Evolutionary conservation across 2,797 vertebrate species (phyloP).

Genomic region (Anabacerthia variegaticeps): DNA sequence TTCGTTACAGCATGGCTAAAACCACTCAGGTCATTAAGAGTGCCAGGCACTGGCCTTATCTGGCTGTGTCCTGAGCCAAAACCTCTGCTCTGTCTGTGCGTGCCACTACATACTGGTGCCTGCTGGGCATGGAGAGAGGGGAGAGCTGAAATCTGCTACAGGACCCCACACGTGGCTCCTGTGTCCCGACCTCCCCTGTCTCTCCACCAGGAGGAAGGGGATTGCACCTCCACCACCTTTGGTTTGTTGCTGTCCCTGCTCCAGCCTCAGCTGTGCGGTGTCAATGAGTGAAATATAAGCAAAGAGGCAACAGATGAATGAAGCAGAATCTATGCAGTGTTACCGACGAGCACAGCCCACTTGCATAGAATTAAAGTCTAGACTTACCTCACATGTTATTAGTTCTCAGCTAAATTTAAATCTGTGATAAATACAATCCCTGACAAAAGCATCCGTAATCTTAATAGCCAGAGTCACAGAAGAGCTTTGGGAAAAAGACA

Average conservation of each 20-base stretch:
- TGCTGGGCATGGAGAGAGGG: not conserved
- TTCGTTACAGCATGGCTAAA: conserved; percentile 53
- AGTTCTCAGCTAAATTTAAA: conserved; percentile 60
- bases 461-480: conserved; percentile 28
- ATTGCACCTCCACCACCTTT: not conserved
- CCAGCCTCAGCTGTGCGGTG: accelerated
- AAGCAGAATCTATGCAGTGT: not conserved
- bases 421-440: conserved; percentile 42
- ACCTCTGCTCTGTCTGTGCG: not conserved
- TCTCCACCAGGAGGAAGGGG: not conserved
- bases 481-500: conserved; percentile 39
- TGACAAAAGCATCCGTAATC: conserved; percentile 59
- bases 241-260: not conserved
- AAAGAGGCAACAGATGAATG: not conserved
- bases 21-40: conserved; percentile 52
- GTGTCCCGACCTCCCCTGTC: accelerated
- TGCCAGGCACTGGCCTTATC: conserved; percentile 8
- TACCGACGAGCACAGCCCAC: not conserved
- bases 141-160: accelerated
- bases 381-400: conserved; percentile 32
- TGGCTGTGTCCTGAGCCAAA: not conserved
- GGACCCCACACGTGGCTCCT: accelerated
- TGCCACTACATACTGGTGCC: not conserved
- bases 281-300: not conserved
- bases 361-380: not conserved